A percentile compares a stretch with the other conserved stretches of the same genome.
Conservation (phyloP, 2,113 vertebrate genomes). For the Regulus satrapa region DNA sequence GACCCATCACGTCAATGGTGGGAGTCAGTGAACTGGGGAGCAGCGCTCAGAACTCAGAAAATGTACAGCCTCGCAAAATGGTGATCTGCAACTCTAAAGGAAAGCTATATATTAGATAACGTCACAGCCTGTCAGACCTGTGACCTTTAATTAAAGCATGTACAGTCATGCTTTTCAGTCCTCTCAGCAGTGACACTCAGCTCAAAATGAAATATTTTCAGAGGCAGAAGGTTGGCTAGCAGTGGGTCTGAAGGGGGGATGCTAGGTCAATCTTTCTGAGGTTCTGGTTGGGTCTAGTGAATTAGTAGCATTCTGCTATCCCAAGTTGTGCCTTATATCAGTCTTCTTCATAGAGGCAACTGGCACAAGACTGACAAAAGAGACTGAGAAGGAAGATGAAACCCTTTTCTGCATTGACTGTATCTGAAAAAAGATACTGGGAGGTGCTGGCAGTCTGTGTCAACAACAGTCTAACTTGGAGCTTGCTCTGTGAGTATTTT, state of each 20-base stretch:
- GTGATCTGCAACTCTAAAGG: not conserved
- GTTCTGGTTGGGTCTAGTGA: not conserved
- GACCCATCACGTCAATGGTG: not conserved
- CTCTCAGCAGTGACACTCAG: not conserved
- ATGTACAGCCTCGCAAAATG: not conserved
- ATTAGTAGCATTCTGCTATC: not conserved
- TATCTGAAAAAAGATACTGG: not conserved
- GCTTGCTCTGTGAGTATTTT: not conserved
- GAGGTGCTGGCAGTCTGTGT: not conserved
- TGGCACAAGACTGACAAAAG: not conserved
- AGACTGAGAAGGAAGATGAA: not conserved
- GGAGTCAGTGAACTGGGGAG: not conserved
- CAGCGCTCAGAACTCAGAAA: not conserved
- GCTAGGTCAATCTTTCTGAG: not conserved
- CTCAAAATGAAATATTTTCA: not conserved
- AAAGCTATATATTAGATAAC: not conserved
- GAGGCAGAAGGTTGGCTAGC: not conserved
- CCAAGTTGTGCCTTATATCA: not conserved
- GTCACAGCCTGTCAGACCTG: not conserved
- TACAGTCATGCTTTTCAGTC: not conserved
- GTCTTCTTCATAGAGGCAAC: not conserved
- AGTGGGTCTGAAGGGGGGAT: not conserved
- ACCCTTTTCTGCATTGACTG: not conserved
- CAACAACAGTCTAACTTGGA: not conserved
- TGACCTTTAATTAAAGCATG: slow-evolving; percentile 35